A percentile compares a stretch with the other conserved stretches of the same genome.
These are phyloP conservation scores for Pocillopora verrucosa DNA, from an alignment of 64 coral and sea anemone genomes.

Conservation along the genomic window DNA sequence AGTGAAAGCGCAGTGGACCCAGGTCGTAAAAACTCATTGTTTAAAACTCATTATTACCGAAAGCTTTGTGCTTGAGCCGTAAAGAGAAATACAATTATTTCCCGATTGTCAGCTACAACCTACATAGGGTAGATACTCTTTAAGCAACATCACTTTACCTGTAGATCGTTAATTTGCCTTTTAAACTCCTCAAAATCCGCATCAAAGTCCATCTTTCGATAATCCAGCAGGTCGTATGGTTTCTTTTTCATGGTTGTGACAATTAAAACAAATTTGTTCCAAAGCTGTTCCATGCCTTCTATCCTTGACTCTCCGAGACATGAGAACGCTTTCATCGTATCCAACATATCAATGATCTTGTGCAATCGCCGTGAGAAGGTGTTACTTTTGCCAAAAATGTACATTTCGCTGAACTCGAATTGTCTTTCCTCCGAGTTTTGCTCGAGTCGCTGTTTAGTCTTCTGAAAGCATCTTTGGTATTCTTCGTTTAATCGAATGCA, in stretches of 20 bases:
- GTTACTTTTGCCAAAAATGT: constrained; percentile 99
- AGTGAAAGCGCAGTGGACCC: too few species aligned
- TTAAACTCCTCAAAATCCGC: constrained; percentile 96
- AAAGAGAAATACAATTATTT: neutral
- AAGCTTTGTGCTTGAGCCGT: too few species aligned
- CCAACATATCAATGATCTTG: constrained; percentile 98
- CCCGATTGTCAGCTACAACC: neutral
- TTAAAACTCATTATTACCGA: too few species aligned
- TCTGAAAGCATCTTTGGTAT: constrained; percentile 95
- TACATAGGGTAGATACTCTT: neutral
- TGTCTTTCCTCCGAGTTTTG: constrained; percentile 90
- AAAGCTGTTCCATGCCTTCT: constrained; percentile 86
- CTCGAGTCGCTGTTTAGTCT: constrained; percentile 89
- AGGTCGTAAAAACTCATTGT: too few species aligned
- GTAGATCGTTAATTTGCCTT: constrained; percentile 90
- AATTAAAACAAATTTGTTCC: constrained; percentile 96
- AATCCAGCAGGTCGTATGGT: constrained; percentile 95
- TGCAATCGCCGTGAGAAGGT: constrained; percentile 81
- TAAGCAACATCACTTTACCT: constrained; percentile 30
- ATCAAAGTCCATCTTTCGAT: constrained; percentile 99
- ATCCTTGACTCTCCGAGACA: constrained; percentile 89
- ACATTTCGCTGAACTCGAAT: constrained; percentile 99
- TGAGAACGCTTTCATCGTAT: constrained; percentile 86
- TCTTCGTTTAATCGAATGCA: constrained; percentile 96
- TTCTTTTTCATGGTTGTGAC: constrained; percentile 99